Evolutionary conservation across 2,888 invertebrate genomes (phyloP).

Genomic region (Agrochola lychnidis): DNA sequence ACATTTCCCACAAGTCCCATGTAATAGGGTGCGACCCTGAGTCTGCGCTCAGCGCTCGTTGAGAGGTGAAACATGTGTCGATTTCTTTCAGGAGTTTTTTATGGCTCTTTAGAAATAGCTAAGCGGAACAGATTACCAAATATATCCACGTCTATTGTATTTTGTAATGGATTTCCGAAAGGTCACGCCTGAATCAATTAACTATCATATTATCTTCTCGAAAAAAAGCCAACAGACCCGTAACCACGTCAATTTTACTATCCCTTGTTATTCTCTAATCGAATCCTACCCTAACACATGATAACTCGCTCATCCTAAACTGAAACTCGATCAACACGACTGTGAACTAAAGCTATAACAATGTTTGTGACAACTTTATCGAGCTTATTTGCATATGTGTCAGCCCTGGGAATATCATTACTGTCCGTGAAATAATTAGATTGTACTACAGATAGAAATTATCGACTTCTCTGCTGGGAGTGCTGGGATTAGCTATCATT

Average conservation of each 20-base stretch:
- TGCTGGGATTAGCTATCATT: background rate
- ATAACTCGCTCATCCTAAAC: constrained; percentile 40
- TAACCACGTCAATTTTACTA: background rate
- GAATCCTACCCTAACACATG: constrained; percentile 20
- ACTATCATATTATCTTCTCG: background rate
- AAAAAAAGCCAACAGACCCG: background rate
- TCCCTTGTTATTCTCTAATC: constrained; percentile 16
- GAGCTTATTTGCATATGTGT: constrained; percentile 56
- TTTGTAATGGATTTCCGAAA: no score
- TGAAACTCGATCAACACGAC: constrained; percentile 51
- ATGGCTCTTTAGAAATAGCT: no score
- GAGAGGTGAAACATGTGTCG: no score
- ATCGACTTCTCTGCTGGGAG: background rate
- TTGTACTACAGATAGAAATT: constrained; percentile 14
- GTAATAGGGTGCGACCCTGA: no score
- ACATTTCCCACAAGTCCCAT: no score
- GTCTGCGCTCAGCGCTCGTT: no score
- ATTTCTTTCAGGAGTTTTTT: no score
- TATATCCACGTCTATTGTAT: no score
- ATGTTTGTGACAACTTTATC: constrained; percentile 52
- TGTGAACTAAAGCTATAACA: constrained; percentile 37
- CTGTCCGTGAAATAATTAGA: constrained; percentile 27
- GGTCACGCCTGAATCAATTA: no score
- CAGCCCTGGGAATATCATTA: constrained; percentile 47
- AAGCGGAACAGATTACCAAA: no score